Evolutionary conservation across 2,113 vertebrate species (phyloP).

Genomic region (Sardina pilchardus): DNA sequence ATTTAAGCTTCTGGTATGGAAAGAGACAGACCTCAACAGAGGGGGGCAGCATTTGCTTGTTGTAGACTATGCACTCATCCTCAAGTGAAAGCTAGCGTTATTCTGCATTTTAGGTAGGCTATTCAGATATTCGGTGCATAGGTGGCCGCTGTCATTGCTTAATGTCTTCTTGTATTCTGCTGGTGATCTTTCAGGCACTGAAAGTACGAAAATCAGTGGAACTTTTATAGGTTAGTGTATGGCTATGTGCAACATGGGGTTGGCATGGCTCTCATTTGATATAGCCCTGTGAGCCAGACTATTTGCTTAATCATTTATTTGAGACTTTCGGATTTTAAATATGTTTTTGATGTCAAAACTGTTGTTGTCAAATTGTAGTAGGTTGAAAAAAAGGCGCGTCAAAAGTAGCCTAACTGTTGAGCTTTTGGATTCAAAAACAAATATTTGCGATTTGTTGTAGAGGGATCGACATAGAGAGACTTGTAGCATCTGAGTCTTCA

Average conservation of each 20-base stretch:
- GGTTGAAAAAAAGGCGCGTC: neutral
- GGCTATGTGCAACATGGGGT: neutral
- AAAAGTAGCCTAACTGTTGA: neutral
- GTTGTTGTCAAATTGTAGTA: neutral
- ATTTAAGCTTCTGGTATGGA: neutral
- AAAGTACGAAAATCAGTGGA: neutral
- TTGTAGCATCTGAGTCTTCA: neutral
- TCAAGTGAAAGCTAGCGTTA: neutral
- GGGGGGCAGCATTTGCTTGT: conserved; percentile 1
- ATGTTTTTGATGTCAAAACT: neutral
- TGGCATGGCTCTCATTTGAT: neutral
- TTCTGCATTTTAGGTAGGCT: conserved; percentile 4
- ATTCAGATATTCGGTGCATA: neutral
- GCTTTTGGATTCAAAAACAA: neutral
- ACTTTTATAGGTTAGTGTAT: neutral
- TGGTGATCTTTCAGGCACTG: neutral
- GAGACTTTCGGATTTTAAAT: neutral
- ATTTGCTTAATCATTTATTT: neutral
- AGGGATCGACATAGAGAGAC: neutral
- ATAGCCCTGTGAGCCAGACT: neutral
- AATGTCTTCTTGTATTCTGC: neutral
- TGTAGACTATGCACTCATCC: neutral
- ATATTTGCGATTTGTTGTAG: neutral
- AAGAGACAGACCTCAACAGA: neutral
- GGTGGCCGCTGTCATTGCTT: neutral